Base-by-base conservation (phyloP, 1,140 invertebrate genomes). In the Sweltsa coloradensis region DNA sequence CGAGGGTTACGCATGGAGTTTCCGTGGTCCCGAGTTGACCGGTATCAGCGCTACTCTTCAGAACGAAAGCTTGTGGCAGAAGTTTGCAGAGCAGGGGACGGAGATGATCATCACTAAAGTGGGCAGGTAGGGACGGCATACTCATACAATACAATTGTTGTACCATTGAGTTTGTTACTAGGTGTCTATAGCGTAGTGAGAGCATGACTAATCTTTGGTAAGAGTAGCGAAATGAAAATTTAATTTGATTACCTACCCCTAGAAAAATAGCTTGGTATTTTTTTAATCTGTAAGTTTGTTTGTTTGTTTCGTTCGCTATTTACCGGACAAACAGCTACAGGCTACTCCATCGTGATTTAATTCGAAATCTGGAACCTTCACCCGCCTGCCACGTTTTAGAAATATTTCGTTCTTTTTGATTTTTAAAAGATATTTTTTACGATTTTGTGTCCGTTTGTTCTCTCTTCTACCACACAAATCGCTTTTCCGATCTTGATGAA, bases 51-150 rank as follows among this genome's bases (percentile, higher is more conserved):
- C 43, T n/a, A 7, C 3, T n/a, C 11, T 49, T 37, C 16, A 47
- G 4, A 44, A 25, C 5, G 27, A 19, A 6, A 34, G 74, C 11
- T 53, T 64, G 7, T 50, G 48, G 48, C 41, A 29, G 6, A 36
- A 45, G 19, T 50, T 50, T 14, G 41, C 44, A 14, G 11, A 14
- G 11, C 22, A 45, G 6, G 22, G 41, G 16, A 50, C 48, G 5
- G 48, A 50, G 24, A 50, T 50, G 48, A 50, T 50, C 23, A 50
- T 50, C 34, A 50, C 48, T 3, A 50, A 50, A 42, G n/a, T 26
- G n/a, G 48, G 48, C 16, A 34, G 48, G 48, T 50, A 37, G 31
- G 48, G 53, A 31, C n/a, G 11, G 11, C 16, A 16, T 31, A 11
- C 29, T 11, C 29, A 16, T 11, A 31, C 29, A 31, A 16, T 16